Evolutionary conservation across 1,140 invertebrate species (phyloP), one percentile per base, ranked within the genome.

Genomic region (Grapholita molesta): DNA sequence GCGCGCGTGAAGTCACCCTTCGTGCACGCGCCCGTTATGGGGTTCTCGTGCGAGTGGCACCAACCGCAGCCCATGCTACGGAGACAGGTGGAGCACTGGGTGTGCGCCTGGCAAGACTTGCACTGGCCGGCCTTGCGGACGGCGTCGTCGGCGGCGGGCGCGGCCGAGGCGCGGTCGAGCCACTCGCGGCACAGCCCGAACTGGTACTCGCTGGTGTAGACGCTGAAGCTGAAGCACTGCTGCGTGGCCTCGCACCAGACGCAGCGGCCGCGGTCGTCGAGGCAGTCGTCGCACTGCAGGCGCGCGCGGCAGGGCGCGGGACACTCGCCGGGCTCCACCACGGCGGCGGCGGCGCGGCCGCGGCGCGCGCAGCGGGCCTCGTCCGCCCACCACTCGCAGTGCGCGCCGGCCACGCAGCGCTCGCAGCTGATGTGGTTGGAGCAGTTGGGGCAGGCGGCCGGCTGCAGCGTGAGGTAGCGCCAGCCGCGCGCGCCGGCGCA

Each of bases 231-330:
- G 84, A 99, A 98, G 85, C 98, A 99, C 80, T 97, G 96, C 48
- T 95, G 92, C 0, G 96, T 97, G 35, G 97, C 96, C 79, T 98
- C 96, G 84, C 98, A 99, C 98, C 98, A 99, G 0, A 98, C 97
- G 89, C 98, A 99, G 65, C 97, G 94, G 5, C 97, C 97, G 42
- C 95, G 94, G 73, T 96, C 95, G 68, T 96, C 95, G 11, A 99
- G 88, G 82, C 98, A 99, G 23, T 95, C 93, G 4, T 95, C 94
- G 85, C 98, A 99, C 75, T 95, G 95, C 1, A 84, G 92, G 11
- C 97, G 94, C 73, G 95, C 86, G 74, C 96, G 93, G 79, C 97
- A 98, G 0, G 96, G 95, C 11, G 94, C 90, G 0, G 96, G 96
- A 82, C 97, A 98, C 35, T 94, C 90, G 9, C 93, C 90, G 0